phyloP scores from a whole-genome alignment of 2,113 vertebrate genomes.

The Brevimyrus niger region DNA sequence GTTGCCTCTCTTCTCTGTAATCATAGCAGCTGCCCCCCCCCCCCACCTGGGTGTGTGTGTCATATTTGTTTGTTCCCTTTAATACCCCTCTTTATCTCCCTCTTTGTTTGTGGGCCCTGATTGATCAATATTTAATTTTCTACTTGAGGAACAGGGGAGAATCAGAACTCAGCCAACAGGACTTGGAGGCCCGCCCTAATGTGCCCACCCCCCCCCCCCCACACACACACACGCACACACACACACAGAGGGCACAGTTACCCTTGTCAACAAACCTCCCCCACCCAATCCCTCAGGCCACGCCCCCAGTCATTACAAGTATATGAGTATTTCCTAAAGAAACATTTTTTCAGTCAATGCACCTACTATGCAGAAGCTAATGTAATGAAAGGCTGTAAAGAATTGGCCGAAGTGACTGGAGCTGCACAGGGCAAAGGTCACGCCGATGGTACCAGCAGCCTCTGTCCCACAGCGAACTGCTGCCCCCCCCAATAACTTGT shows the following conservation, averaged over 20 bases:
- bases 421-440: constrained; percentile 39
- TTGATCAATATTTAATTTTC: constrained; percentile 96
- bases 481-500: not conserved
- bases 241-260: not conserved
- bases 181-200: not conserved
- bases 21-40: constrained; percentile 7
- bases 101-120: constrained; percentile 74
- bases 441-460: constrained; percentile 48
- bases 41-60: constrained; percentile 46
- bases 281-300: not conserved
- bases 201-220: not conserved
- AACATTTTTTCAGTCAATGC: constrained; percentile 21
- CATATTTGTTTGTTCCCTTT: constrained; percentile 66
- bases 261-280: not conserved
- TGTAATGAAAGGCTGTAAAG: constrained; percentile 59
- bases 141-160: constrained; percentile 55
- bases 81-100: constrained; percentile 64
- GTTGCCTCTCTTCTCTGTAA: constrained; percentile 23
- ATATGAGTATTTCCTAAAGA: constrained; percentile 15
- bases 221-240: not conserved
- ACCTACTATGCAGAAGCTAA: constrained; percentile 43
- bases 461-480: constrained; percentile 39
- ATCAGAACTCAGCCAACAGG: not conserved
- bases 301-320: constrained; percentile 19
- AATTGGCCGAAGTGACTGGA: constrained; percentile 41